Conservation (phyloP, 2,797 vertebrate genomes). For the Halcyon smyrnensis region DNA sequence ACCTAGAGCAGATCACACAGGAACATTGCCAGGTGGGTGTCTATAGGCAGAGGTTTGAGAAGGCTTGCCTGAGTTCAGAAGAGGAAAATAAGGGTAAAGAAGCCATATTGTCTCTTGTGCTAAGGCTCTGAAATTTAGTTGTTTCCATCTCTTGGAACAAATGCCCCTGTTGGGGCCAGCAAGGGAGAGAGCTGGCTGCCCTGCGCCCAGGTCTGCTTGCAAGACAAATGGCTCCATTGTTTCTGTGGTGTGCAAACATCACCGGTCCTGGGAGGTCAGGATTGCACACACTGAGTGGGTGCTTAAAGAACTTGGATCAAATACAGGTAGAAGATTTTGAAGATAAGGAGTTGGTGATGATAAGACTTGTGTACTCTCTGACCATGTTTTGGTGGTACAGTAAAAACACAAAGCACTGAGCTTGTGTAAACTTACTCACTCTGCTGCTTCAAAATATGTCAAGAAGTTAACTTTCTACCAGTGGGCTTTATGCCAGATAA, state of each 20-base stretch:
- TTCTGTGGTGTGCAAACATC: constrained; percentile 24
- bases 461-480: constrained; percentile 6
- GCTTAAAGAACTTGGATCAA: constrained; percentile 19
- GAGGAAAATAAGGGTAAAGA: neutral
- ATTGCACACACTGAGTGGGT: neutral
- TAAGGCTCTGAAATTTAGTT: neutral
- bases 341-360: constrained; percentile 39
- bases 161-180: neutral
- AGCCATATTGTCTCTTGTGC: neutral
- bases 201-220: neutral
- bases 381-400: neutral
- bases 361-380: constrained; percentile 2
- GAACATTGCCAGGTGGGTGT: neutral
- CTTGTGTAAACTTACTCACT: constrained; percentile 21
- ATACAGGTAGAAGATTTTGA: neutral
- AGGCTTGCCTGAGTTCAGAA: neutral
- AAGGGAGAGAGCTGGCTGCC: neutral
- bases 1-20: too few relatives aligned
- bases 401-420: neutral
- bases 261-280: constrained; percentile 18
- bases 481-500: neutral
- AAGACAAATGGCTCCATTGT: constrained; percentile 54
- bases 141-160: neutral
- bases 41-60: neutral
- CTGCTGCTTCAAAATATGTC: neutral